Conservation (phyloP, 2,888 invertebrate species). For the Cantharis nigra region DNA sequence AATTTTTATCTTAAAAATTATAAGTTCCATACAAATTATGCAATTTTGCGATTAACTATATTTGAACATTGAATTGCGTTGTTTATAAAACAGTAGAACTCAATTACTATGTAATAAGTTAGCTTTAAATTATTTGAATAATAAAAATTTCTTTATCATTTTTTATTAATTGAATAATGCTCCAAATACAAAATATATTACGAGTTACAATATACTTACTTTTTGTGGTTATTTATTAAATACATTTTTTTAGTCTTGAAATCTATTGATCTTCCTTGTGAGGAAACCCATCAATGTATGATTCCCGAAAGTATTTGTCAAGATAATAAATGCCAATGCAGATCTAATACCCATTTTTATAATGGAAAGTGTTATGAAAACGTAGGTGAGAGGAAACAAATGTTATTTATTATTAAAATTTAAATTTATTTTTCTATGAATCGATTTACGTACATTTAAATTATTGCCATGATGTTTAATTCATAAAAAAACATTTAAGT, state of each 20-base stretch:
- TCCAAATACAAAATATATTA: no score
- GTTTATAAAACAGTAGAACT: no score
- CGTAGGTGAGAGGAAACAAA: not conserved
- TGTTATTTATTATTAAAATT: not conserved
- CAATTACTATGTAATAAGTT: no score
- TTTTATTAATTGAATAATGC: no score
- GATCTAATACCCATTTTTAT: slow-evolving; percentile 37
- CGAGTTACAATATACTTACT: no score
- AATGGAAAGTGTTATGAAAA: slow-evolving; percentile 31
- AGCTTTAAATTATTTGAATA: no score
- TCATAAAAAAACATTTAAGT: not conserved
- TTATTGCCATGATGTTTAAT: not conserved
- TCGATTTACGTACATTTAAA: not conserved
- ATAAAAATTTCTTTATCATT: no score
- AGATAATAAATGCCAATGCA: slow-evolving; percentile 42
- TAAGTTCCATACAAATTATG: no score
- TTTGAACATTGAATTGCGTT: no score
- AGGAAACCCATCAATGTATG: slow-evolving; percentile 44
- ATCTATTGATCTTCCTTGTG: slow-evolving; percentile 40
- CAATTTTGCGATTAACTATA: no score
- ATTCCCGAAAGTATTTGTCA: slow-evolving; percentile 38
- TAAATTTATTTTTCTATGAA: not conserved
- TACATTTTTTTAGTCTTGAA: slow-evolving; percentile 35
- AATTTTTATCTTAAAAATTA: no score
- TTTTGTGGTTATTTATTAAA: no score